Percentiles rank a stretch among this genome's conserved stretches.
These are phyloP conservation scores for Stichodactyla helianthus DNA, from an alignment of 64 coral and sea anemone species.

Conservation along the genomic window DNA sequence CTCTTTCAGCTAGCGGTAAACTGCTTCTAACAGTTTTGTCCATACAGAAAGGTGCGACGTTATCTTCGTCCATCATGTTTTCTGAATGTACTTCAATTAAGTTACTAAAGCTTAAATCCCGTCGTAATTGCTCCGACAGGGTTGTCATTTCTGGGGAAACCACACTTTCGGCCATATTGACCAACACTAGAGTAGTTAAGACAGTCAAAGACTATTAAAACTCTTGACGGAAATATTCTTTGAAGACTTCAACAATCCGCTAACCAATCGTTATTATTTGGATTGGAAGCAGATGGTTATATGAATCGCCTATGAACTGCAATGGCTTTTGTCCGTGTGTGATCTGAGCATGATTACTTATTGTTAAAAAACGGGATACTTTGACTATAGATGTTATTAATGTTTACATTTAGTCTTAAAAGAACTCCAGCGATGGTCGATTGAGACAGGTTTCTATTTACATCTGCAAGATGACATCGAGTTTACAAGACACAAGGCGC, in stretches of 20 bases:
- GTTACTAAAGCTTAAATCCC: background rate
- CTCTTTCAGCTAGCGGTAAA: background rate
- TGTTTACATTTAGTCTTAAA: background rate
- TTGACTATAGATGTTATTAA: background rate
- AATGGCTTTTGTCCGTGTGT: background rate
- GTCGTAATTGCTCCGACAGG: background rate
- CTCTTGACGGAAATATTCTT: background rate
- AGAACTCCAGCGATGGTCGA: background rate
- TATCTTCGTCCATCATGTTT: background rate
- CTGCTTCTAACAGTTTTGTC: background rate
- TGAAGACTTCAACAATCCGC: background rate
- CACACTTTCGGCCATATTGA: background rate
- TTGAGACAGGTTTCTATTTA: background rate
- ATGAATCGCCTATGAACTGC: background rate
- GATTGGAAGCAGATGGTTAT: background rate
- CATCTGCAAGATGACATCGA: background rate
- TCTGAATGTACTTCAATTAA: background rate
- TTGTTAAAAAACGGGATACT: background rate
- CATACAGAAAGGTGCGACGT: background rate
- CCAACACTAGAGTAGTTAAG: background rate
- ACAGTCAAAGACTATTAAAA: background rate
- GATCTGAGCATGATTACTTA: background rate
- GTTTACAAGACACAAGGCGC: background rate
- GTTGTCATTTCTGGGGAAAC: background rate
- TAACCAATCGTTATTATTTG: background rate